Base-by-base conservation (phyloP, 2,888 invertebrate species). In the Globia sparganii region DNA sequence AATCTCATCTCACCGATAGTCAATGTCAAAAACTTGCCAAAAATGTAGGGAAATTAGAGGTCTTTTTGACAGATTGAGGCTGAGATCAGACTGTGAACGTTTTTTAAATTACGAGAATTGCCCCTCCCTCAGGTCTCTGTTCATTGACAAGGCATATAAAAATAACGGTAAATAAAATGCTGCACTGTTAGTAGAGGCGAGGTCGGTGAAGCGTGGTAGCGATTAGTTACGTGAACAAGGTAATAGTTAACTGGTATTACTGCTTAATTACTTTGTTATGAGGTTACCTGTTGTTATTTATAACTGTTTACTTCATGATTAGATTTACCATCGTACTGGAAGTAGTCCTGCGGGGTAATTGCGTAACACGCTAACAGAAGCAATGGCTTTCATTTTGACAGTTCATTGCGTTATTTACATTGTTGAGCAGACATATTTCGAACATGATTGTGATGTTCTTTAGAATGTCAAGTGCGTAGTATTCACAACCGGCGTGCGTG, bases 221-320 rank as follows among this genome's bases (percentile, higher is more conserved):
- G 28, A 65, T 78, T 81, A 11, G 49, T 78, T 81, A 53, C 40
- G 40, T 28, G 43, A 65, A 78, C 75, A 34, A 53, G 34, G 28
- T 80, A 66, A 72, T 75, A 11, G 40, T 64, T 64, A 40, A 72
- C 64, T 58, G 28, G 25, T 43, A 40, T 70, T 46, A 46, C 53
- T n/a, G 58, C 3, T 65, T 73, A 40, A 78, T 80, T 81, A 28
- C 4, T 25, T 40, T 65, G 81, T 74, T 81, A 78, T 74, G 6
- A 81, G 4, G 58, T 72, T 62, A 65, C 64, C 75, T 75, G 53
- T 49, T 53, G 6, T 75, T 28, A 31, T 15, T 31, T 9, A 15
- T 40, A n/a, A 9, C n/a, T 1, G n/a, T 75, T 40, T 31, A 15
- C 15, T 75, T 61, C 4, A 49, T 18, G 18, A 49, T 58, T 25